A percentile compares a stretch with the other conserved stretches of the same genome.
These are phyloP conservation scores for Antheraea yamamai DNA, from an alignment of 2,888 invertebrate genomes.

Conservation along the genomic window DNA sequence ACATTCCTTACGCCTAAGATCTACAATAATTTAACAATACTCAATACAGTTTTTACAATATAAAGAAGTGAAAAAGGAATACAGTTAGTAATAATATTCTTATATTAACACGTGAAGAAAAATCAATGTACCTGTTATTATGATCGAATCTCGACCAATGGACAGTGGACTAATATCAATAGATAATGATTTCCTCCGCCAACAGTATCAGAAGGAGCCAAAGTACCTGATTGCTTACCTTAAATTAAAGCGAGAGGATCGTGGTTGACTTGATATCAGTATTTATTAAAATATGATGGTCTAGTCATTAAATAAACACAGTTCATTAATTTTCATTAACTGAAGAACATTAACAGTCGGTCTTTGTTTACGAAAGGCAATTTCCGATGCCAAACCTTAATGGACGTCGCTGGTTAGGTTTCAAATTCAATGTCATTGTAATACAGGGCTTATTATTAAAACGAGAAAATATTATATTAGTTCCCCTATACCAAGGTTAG, in stretches of 20 bases:
- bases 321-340: constrained; percentile 14
- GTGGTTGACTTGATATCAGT: constrained; percentile 12
- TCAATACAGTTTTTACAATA: too few relatives aligned
- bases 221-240: neutral
- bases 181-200: neutral
- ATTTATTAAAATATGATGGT: constrained; percentile 11
- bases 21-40: too few relatives aligned
- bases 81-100: too few relatives aligned
- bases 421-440: constrained; percentile 18
- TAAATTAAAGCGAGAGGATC: neutral
- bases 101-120: too few relatives aligned
- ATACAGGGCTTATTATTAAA: neutral
- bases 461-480: neutral
- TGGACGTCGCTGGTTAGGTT: constrained; percentile 20
- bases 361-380: constrained; percentile 21
- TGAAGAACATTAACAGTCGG: constrained; percentile 12
- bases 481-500: neutral
- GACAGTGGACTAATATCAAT: neutral
- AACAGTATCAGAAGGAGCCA: neutral
- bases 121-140: too few relatives aligned
- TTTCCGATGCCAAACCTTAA: constrained; percentile 21
- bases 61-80: too few relatives aligned
- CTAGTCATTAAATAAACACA: constrained; percentile 9
- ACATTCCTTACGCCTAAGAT: too few relatives aligned
- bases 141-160: too few relatives aligned